Base-by-base conservation (phyloP, 2,797 vertebrate species). In the Delichon dasypus region DNA sequence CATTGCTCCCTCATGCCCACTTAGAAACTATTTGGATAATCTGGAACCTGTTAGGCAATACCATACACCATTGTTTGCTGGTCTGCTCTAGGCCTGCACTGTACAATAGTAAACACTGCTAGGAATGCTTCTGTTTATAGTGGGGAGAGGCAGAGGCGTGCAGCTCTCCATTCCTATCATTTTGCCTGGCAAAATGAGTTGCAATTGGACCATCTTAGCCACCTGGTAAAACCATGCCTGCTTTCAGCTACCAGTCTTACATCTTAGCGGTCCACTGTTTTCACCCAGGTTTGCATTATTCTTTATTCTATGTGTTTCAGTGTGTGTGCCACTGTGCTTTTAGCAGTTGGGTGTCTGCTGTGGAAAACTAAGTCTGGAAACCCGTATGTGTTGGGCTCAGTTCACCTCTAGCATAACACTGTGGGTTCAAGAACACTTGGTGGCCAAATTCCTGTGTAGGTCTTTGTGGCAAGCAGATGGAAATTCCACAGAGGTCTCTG, bases 1-100 rank as follows among this genome's bases (percentile, higher is more conserved):
- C 80, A 90, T 77, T 93, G 86, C 80, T 96, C 90, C 93, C 93
- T 91, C 71, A 90, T 95, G 94, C 83, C 91, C 67, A 88, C 92
- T 94, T 95, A 94, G 8, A 27, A 67, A 53, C 77, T 91, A 60
- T 91, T 92, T 92, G 88, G 90, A 62, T 94, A 95, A 91, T 90
- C 85, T 95, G 94, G 95, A 94, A 84, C 67, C 71, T 84, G 88
- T 95, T 94, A 96, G 80, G 85, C 84, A 67, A 51, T 78, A 90
- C 87, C 73, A 8, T 68, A 22, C 83, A 11, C 66, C 62, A 60
- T 90, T 96, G 91, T 94, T 95, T 72, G 68, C 87, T 51, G 62
- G 10, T 47, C 68, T 92, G 81, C 85, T 80, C 47, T 45, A 72
- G 54, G 64, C 70, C 82, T 57, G 44, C 30, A 5, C 54, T 30